These are phyloP conservation scores for Drosophila phalerata DNA, from an alignment of 2,888 invertebrate species.

Conservation along the genomic window DNA sequence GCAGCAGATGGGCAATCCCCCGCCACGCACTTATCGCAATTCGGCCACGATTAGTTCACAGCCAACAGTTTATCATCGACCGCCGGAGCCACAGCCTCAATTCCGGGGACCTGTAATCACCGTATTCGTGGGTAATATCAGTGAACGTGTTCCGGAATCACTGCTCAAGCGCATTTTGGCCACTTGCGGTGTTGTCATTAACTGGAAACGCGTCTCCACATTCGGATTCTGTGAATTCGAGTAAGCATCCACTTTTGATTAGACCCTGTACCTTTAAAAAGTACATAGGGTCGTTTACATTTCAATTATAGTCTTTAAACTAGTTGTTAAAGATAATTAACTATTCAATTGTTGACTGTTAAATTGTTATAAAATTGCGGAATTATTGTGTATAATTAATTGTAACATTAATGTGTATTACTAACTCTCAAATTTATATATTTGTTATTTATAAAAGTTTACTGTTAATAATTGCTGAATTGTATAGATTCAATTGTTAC, in stretches of 20 bases:
- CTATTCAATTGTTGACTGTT: neutral
- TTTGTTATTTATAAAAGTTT: no score
- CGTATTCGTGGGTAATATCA: constrained; percentile 93
- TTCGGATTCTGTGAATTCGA: constrained; percentile 99
- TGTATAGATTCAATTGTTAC: neutral
- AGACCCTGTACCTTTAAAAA: neutral
- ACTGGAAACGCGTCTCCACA: constrained; percentile 99
- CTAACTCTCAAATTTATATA: no score
- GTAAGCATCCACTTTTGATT: constrained; percentile 68
- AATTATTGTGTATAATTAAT: neutral
- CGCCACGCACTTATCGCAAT: constrained; percentile 85
- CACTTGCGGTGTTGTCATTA: constrained; percentile 96
- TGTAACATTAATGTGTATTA: neutral
- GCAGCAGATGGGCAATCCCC: constrained; percentile 85
- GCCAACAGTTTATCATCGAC: constrained; percentile 84
- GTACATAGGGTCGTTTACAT: neutral
- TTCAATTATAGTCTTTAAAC: no score
- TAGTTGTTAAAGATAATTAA: no score
- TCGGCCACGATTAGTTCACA: constrained; percentile 86
- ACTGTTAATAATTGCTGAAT: neutral
- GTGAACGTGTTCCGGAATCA: constrained; percentile 96
- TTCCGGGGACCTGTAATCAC: constrained; percentile 95
- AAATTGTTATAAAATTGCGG: neutral
- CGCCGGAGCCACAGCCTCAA: constrained; percentile 83
- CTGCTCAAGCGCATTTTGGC: constrained; percentile 97